Base-by-base conservation (phyloP, 2,888 invertebrate genomes). In the Macropis europaea region DNA sequence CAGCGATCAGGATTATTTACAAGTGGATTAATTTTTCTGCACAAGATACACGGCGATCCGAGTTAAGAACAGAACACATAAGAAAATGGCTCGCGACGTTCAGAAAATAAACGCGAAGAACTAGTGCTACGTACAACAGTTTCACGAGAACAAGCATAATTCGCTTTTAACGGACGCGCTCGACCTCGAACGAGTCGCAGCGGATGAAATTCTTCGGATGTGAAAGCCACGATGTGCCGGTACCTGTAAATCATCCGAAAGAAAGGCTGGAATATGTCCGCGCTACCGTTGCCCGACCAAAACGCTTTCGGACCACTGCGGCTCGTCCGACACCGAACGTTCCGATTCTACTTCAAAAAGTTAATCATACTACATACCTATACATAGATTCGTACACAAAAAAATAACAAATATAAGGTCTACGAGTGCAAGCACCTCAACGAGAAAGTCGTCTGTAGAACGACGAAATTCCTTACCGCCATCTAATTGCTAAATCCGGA, bases 1-100 rank as follows among this genome's bases (percentile, higher is more conserved):
- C 26, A 28, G 56, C 45, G 57, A 66, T 59, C 56, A 69, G 50
- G 67, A 79, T 79, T 79, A 79, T 76, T 77, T 48, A 79, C 71
- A 72, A 59, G 63, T 50, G 72, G 50, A 36, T 68, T 53, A 26
- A 64, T 67, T 43, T n/a, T n/a, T 67, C 73, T 36, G 22, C 59
- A 75, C 63, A 78, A 17, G 17, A 32, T 32, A 57, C 60, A 77
- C 64, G 67, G 60, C 63, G 71, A 60, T 30, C 24, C 38, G 9
- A 48, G 38, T 61, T 26, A 34, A 42, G 45, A 36, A 38, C 30
- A 53, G 53, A 61, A 71, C 32, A 43, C 28, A n/a, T 1, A 43
- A 56, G 13, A 42, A 17, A 42, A 61, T 11, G n/a, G 22, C 36
- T 15, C 48, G 26, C 34, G 38, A 59, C 9, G 4, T 22, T 26